Conservation (phyloP, 2,888 invertebrate genomes). For the Drosophila fungiperda region DNA sequence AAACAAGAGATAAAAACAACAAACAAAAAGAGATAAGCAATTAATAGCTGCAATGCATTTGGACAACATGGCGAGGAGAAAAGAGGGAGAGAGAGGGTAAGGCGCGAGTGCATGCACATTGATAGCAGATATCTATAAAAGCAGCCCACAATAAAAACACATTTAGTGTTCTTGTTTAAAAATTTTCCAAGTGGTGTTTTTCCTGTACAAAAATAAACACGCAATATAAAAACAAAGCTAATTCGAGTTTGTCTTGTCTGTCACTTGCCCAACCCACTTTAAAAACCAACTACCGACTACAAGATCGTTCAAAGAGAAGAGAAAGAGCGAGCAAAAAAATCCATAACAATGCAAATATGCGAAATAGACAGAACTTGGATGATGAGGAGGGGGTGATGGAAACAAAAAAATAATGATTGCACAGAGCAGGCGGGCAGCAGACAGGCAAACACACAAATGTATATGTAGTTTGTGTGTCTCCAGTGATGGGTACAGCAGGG, state of each 20-base stretch:
- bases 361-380: constrained; percentile 55
- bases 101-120: constrained; percentile 22
- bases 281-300: neutral
- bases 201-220: constrained; percentile 18
- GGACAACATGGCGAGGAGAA: neutral
- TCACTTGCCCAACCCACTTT: constrained; percentile 5
- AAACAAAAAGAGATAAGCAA: constrained; percentile 51
- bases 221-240: constrained; percentile 32
- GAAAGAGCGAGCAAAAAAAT: constrained; percentile 42
- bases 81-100: neutral
- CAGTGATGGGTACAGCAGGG: constrained; percentile 64
- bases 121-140: constrained; percentile 43
- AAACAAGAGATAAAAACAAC: constrained; percentile 57
- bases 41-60: constrained; percentile 9
- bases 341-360: constrained; percentile 71
- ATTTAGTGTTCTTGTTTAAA: constrained; percentile 39
- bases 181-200: constrained; percentile 45
- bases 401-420: constrained; percentile 52
- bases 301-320: constrained; percentile 32
- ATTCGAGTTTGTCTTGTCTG: constrained; percentile 43
- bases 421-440: constrained; percentile 53
- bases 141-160: constrained; percentile 38
- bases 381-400: constrained; percentile 17
- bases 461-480: constrained; percentile 29
- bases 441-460: constrained; percentile 40